Evolutionary conservation across 92 coral and sea anemone species (phyloP).

Genomic region (Porites divaricata): DNA sequence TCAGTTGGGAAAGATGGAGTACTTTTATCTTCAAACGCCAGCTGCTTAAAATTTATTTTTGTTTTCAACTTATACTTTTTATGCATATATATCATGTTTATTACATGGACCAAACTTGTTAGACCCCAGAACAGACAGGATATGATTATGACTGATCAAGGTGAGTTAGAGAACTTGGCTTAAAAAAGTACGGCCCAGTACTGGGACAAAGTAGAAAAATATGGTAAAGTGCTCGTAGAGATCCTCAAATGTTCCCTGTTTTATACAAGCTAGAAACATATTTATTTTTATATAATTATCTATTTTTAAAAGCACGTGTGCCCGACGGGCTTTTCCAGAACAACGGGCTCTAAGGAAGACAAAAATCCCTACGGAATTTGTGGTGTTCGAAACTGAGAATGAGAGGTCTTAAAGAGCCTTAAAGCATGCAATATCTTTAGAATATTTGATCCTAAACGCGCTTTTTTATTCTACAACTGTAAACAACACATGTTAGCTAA

Average conservation of each 20-base stretch:
- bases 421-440: too few relatives aligned
- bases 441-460: too few relatives aligned
- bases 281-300: too few relatives aligned
- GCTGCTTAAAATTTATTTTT: not conserved
- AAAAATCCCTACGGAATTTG: too few relatives aligned
- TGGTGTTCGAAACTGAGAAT: too few relatives aligned
- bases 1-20: not conserved
- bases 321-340: not conserved
- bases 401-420: too few relatives aligned
- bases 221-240: not conserved
- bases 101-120: not conserved
- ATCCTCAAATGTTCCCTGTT: not conserved
- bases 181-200: too few relatives aligned
- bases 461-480: too few relatives aligned
- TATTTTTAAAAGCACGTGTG: not conserved
- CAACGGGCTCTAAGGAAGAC: not conserved
- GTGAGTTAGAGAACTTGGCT: too few relatives aligned
- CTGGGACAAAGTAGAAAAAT: not conserved
- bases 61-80: not conserved
- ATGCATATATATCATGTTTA: not conserved
- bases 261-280: not conserved
- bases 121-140: too few relatives aligned
- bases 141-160: not conserved
- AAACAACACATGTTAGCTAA: too few relatives aligned
- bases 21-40: not conserved